Evolutionary conservation across 2,888 invertebrate species (phyloP).

Genomic region (Sericinus montela): DNA sequence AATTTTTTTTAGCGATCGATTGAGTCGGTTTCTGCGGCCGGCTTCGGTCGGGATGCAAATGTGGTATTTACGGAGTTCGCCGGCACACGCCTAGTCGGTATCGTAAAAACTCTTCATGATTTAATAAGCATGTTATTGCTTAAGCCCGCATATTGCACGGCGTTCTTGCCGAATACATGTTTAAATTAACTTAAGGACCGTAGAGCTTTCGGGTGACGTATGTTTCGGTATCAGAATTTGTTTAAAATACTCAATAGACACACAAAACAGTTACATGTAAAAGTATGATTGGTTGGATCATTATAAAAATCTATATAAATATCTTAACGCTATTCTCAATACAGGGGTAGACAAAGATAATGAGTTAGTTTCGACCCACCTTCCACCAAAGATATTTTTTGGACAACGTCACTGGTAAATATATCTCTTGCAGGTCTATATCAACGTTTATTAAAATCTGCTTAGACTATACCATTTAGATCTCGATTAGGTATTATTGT

Average conservation of each 20-base stretch:
- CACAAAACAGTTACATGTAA: background rate
- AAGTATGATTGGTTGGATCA: no score
- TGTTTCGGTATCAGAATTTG: constrained; percentile 14
- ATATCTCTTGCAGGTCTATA: no score
- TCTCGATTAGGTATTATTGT: no score
- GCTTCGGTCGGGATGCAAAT: constrained; percentile 70
- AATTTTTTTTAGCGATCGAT: constrained; percentile 74
- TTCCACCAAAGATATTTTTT: no score
- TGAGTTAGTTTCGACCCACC: no score
- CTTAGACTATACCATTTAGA: no score
- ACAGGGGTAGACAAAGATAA: no score
- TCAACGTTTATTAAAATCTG: no score
- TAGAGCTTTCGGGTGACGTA: constrained; percentile 12
- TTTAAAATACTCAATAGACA: constrained; percentile 1
- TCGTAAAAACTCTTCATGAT: constrained; percentile 45
- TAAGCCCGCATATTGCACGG: constrained; percentile 16
- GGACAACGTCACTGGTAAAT: no score
- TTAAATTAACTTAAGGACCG: constrained; percentile 15
- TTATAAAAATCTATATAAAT: no score
- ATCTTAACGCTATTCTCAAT: no score
- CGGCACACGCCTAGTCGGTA: constrained; percentile 60
- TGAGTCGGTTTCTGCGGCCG: constrained; percentile 68
- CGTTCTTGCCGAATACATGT: constrained; percentile 16
- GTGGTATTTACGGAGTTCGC: constrained; percentile 62
- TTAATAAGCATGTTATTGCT: constrained; percentile 21